A percentile compares a stretch with the other conserved stretches of the same genome.
Conservation (phyloP, 2,113 vertebrate genomes). For the Gobio gobio region DNA sequence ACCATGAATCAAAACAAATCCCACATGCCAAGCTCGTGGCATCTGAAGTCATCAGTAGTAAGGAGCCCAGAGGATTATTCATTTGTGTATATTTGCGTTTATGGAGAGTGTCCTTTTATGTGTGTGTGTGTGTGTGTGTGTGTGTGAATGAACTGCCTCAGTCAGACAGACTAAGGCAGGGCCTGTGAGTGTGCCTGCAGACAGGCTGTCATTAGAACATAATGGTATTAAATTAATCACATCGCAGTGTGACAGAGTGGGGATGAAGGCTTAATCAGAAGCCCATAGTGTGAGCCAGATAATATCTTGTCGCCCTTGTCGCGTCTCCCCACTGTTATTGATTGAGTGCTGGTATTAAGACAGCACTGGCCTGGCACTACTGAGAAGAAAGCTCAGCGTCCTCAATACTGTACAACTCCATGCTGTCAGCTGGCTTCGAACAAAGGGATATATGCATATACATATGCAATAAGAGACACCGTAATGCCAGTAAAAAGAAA, state of each 20-base stretch:
- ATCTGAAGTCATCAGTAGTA: constrained; percentile 40
- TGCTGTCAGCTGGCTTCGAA: background rate
- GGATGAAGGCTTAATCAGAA: constrained; percentile 82
- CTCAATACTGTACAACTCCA: constrained; percentile 14
- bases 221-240: constrained; percentile 85
- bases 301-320: constrained; percentile 84
- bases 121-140: background rate
- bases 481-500: background rate
- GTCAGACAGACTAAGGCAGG: constrained; percentile 61
- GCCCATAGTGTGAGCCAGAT: constrained; percentile 80
- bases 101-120: constrained; percentile 21
- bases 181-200: constrained; percentile 71
- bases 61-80: constrained; percentile 35
- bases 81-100: constrained; percentile 36
- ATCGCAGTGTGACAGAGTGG: constrained; percentile 79
- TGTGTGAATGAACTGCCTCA: constrained; percentile 35
- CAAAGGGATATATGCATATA: background rate
- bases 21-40: constrained; percentile 44
- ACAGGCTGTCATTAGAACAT: constrained; percentile 82
- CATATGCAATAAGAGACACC: no score
- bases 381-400: constrained; percentile 13
- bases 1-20: constrained; percentile 44
- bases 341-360: constrained; percentile 79
- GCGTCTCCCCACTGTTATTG: constrained; percentile 77
- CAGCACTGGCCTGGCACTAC: constrained; percentile 67